Conservation (phyloP, 2,888 invertebrate species). For the Leucania comma region DNA sequence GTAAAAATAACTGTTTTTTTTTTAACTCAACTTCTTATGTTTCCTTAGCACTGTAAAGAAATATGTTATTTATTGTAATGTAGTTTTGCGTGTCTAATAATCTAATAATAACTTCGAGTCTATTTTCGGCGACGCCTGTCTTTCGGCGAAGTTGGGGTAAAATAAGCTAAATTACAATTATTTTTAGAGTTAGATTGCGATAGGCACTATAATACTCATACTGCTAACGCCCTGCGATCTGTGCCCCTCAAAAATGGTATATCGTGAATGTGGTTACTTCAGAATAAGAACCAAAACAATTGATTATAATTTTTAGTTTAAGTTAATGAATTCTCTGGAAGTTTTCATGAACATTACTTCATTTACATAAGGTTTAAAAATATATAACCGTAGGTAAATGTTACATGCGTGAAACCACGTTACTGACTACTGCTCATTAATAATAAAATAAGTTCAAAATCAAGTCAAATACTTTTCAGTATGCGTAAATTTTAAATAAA, state of each 20-base stretch:
- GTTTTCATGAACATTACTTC: not conserved
- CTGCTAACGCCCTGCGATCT: not conserved
- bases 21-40: not conserved
- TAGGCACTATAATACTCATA: not conserved
- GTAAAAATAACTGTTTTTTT: not conserved
- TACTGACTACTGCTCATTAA: constrained; percentile 1
- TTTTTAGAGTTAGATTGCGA: not conserved
- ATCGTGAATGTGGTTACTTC: not conserved
- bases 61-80: not conserved
- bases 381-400: not conserved
- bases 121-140: not conserved
- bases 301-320: too few species aligned
- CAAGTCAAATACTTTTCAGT: constrained; percentile 41
- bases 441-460: not conserved
- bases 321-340: not conserved
- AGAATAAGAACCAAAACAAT: not conserved
- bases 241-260: not conserved
- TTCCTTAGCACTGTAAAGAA: constrained; percentile 12
- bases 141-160: not conserved
- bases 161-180: constrained; percentile 2
- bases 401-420: not conserved
- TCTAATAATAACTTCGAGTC: not conserved
- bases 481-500: constrained; percentile 29
- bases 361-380: not conserved
- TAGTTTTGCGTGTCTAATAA: constrained; percentile 2